These are phyloP conservation scores for Oithona nana DNA, from an alignment of 2,888 invertebrate species.

Conservation along the genomic window DNA sequence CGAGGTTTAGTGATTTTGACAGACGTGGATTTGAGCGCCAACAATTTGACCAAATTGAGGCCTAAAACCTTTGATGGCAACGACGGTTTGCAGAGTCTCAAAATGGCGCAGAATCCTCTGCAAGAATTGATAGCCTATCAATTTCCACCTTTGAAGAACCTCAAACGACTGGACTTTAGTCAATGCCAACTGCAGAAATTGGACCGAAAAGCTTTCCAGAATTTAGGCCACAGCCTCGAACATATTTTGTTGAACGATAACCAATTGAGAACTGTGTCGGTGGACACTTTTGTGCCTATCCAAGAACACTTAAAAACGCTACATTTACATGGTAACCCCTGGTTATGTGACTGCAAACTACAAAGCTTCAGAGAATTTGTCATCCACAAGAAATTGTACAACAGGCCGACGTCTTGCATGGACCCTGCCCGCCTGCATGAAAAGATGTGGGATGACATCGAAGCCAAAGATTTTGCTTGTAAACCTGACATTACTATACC, in stretches of 20 bases:
- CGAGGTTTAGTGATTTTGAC: conserved; percentile 61
- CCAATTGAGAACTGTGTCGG: conserved; percentile 46
- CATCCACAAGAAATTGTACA: conserved; percentile 52
- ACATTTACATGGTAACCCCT: conserved; percentile 62
- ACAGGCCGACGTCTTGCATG: conserved; percentile 45
- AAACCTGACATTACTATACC: conserved; percentile 43
- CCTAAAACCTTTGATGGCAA: conserved; percentile 59
- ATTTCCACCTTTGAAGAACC: conserved; percentile 59
- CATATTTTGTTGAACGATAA: conserved; percentile 55
- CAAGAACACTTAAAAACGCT: conserved; percentile 59
- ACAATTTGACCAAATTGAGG: conserved; percentile 50
- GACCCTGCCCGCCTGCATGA: conserved; percentile 48
- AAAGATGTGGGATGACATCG: conserved; percentile 54
- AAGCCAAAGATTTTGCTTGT: conserved; percentile 58
- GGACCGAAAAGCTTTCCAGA: conserved; percentile 53
- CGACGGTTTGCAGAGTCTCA: conserved; percentile 54
- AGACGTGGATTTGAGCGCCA: conserved; percentile 68
- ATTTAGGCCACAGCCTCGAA: conserved; percentile 37
- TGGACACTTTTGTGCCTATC: conserved; percentile 48
- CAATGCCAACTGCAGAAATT: conserved; percentile 55
- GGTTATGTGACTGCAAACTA: conserved; percentile 72
- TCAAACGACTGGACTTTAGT: conserved; percentile 58
- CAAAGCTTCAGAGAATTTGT: conserved; percentile 68
- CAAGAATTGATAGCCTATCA: conserved; percentile 49
- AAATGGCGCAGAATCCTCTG: conserved; percentile 62